phyloP scores from a whole-genome alignment of 2,113 vertebrate genomes.

The Phalacrocorax aristotelis region DNA sequence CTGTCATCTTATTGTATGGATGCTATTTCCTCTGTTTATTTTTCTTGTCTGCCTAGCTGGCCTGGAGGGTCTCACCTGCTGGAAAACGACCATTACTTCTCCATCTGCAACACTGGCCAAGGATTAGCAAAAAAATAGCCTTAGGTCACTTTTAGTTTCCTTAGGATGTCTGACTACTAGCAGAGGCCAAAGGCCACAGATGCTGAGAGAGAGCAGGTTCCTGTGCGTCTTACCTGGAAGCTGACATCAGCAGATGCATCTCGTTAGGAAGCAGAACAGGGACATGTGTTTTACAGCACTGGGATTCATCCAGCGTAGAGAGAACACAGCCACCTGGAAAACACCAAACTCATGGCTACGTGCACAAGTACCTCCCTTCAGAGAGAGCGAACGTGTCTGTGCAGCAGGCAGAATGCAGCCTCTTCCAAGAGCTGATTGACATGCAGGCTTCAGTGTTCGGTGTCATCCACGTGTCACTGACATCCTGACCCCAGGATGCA shows the following conservation, averaged over 20 bases:
- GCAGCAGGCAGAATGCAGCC: neutral
- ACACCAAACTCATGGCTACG: neutral
- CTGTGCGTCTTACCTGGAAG: neutral
- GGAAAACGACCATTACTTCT: slow-evolving; percentile 8
- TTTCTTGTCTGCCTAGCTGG: slow-evolving; percentile 7
- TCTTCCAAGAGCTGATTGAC: neutral
- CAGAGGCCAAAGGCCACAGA: slow-evolving; percentile 21
- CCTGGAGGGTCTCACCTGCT: slow-evolving; percentile 57
- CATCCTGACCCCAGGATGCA: neutral
- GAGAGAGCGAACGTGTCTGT: neutral
- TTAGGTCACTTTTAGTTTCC: neutral
- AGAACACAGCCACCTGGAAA: neutral
- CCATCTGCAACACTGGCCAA: neutral
- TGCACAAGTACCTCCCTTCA: neutral
- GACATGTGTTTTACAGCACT: neutral
- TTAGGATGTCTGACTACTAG: slow-evolving; percentile 1
- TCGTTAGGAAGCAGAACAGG: neutral
- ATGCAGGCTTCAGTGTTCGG: neutral
- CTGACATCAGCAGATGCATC: neutral
- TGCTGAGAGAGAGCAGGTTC: neutral
- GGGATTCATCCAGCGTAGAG: neutral
- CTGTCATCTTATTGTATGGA: neutral
- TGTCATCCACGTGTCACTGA: neutral
- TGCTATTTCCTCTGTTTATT: slow-evolving; percentile 52
- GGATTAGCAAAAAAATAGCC: neutral